Conservation (phyloP, 2,113 vertebrate genomes). For the Recurvirostra avosetta region DNA sequence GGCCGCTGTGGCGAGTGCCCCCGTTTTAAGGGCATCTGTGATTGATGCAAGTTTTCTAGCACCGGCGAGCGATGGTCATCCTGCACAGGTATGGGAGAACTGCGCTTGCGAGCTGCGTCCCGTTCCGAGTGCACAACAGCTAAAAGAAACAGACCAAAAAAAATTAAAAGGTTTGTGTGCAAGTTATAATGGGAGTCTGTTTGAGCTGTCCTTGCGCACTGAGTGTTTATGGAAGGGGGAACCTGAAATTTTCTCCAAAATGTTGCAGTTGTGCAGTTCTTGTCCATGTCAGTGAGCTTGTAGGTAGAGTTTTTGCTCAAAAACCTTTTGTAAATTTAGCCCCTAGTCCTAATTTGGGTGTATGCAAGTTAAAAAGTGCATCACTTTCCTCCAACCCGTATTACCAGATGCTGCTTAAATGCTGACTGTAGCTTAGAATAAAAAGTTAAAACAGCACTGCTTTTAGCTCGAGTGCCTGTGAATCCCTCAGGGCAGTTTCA, state of each 20-base stretch:
- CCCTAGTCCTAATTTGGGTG: neutral
- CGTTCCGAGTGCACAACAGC: no score
- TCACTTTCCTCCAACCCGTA: fast-evolving
- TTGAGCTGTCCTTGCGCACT: neutral
- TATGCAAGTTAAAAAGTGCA: neutral
- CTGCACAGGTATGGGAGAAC: no score
- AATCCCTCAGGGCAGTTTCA: neutral
- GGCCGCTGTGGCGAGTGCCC: fast-evolving
- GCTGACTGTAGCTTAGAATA: neutral
- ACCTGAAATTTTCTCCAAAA: neutral
- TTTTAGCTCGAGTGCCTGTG: neutral
- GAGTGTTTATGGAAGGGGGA: neutral
- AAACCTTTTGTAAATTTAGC: neutral
- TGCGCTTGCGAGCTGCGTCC: no score
- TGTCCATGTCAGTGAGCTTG: neutral
- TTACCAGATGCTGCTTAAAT: neutral
- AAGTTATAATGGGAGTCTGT: neutral
- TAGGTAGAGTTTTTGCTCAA: neutral
- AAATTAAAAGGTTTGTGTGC: fast-evolving
- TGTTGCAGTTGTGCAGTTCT: neutral
- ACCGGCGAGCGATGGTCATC: neutral
- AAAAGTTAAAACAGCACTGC: neutral
- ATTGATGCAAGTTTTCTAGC: neutral
- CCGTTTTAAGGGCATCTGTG: neutral
- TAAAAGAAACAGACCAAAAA: no score